These are phyloP conservation scores for Drosophila orena DNA, from an alignment of 1,140 invertebrate genomes.

Conservation along the genomic window DNA sequence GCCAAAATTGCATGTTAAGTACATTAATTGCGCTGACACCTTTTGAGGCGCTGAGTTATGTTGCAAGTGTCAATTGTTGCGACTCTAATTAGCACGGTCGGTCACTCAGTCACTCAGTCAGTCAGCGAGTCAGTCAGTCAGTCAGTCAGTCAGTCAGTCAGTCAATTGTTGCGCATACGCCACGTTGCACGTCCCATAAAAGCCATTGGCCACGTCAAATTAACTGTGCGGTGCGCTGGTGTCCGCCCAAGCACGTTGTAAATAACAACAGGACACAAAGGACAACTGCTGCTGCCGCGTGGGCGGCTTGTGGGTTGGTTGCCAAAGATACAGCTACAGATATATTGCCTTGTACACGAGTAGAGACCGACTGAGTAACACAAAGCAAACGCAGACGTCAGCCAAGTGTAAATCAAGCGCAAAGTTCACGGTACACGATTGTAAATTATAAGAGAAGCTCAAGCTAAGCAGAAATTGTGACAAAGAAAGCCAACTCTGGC, in stretches of 20 bases:
- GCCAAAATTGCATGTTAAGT: neutral
- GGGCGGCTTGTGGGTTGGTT: slow-evolving; percentile 4
- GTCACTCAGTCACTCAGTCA: slow-evolving; percentile 20
- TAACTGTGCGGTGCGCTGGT: slow-evolving; percentile 53
- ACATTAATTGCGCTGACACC: slow-evolving; percentile 22
- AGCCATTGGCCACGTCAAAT: slow-evolving; percentile 64
- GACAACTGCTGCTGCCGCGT: slow-evolving; percentile 28
- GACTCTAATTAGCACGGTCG: slow-evolving; percentile 56
- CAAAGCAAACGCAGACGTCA: slow-evolving; percentile 73
- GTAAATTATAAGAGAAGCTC: slow-evolving; percentile 74
- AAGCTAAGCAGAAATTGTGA: slow-evolving; percentile 63
- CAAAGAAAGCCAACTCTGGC: slow-evolving; percentile 38
- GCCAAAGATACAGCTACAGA: slow-evolving; percentile 10
- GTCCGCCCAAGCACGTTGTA: slow-evolving; percentile 62
- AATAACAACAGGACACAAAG: slow-evolving; percentile 69
- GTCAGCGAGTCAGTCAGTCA: neutral
- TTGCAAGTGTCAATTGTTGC: slow-evolving; percentile 39
- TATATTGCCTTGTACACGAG: neutral
- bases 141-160: slow-evolving; percentile 27
- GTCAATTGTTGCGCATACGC: slow-evolving; percentile 69
- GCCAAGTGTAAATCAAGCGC: slow-evolving; percentile 77
- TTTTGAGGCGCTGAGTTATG: slow-evolving; percentile 5
- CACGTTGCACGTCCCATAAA: slow-evolving; percentile 33
- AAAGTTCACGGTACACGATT: slow-evolving; percentile 72
- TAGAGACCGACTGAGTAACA: neutral